Percentiles rank a stretch among this genome's conserved stretches.
phyloP scores from a whole-genome alignment of 2,888 invertebrate species.

The Thera obeliscata region DNA sequence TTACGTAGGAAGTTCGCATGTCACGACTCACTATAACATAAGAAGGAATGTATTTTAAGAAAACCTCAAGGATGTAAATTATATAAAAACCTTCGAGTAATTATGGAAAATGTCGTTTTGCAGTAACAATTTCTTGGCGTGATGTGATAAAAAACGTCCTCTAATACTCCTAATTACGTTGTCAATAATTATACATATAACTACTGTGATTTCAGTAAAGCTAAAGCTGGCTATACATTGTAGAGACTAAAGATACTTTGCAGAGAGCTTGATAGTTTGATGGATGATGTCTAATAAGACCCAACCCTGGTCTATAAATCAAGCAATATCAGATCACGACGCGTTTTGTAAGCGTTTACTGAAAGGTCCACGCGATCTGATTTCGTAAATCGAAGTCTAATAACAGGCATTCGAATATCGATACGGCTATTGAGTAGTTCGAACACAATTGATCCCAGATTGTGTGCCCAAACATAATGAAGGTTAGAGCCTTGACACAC shows the following conservation, averaged over 20 bases:
- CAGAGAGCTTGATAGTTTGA: conserved; percentile 5
- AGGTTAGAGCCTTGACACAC: conserved; percentile 66
- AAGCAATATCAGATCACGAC: conserved; percentile 18
- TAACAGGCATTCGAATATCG: conserved; percentile 10
- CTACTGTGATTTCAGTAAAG: conserved; percentile 15
- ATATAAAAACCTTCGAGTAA: conserved; percentile 34
- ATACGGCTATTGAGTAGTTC: conserved; percentile 23
- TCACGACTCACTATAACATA: conserved; percentile 36
- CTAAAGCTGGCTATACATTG: conserved; percentile 6
- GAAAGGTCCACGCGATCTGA: conserved; percentile 18
- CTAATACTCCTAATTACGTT: conserved; percentile 10
- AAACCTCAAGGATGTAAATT: conserved; percentile 42
- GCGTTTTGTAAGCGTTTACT: conserved; percentile 13
- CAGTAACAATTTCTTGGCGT: conserved; percentile 31
- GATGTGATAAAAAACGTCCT: conserved; percentile 28
- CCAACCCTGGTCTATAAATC: conserved; percentile 17
- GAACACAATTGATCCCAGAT: conserved; percentile 56
- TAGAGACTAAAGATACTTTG: conserved; percentile 5
- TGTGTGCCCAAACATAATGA: conserved; percentile 56
- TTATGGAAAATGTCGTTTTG: conserved; percentile 36
- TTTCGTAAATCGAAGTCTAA: conserved; percentile 14
- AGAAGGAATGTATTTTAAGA: conserved; percentile 34
- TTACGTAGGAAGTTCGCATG: conserved; percentile 48
- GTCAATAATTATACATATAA: conserved; percentile 1
- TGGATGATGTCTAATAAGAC: conserved; percentile 21